phyloP scores from a whole-genome alignment of 2,888 invertebrate species.

The Pseudococcus longispinus region DNA sequence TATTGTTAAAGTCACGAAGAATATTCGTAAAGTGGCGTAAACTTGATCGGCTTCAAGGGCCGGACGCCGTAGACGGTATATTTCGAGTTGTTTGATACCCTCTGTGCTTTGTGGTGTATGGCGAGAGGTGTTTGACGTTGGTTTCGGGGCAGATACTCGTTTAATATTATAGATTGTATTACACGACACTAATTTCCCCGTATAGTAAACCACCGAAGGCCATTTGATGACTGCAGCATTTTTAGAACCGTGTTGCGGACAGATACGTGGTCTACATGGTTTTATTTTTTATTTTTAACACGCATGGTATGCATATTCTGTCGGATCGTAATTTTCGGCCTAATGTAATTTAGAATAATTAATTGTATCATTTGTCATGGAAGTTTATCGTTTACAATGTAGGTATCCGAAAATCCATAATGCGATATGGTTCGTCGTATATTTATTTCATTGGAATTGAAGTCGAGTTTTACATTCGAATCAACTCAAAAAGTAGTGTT shows the following conservation, averaged over 20 bases:
- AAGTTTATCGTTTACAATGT: too few species aligned
- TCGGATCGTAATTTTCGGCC: not conserved
- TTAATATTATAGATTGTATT: conserved; percentile 42
- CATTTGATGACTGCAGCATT: conserved; percentile 49
- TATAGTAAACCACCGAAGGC: conserved; percentile 26
- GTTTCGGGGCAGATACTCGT: conserved; percentile 47
- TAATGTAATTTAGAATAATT: not conserved
- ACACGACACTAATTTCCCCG: conserved; percentile 50
- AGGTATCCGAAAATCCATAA: too few species aligned
- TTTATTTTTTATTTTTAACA: not conserved
- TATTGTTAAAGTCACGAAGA: not conserved
- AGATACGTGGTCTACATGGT: conserved; percentile 51
- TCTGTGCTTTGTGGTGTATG: not conserved
- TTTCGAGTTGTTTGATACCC: not conserved
- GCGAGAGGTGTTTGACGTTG: not conserved
- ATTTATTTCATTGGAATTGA: too few species aligned
- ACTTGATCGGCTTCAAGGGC: not conserved
- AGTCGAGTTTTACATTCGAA: too few species aligned
- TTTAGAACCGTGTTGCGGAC: conserved; percentile 35
- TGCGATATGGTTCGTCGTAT: too few species aligned
- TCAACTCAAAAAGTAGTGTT: too few species aligned
- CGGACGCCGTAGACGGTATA: not conserved
- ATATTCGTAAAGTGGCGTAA: not conserved
- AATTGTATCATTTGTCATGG: too few species aligned
- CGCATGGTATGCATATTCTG: not conserved